Conservation (phyloP, 1,140 invertebrate genomes). For the Pseudomyrmex gracilis region DNA sequence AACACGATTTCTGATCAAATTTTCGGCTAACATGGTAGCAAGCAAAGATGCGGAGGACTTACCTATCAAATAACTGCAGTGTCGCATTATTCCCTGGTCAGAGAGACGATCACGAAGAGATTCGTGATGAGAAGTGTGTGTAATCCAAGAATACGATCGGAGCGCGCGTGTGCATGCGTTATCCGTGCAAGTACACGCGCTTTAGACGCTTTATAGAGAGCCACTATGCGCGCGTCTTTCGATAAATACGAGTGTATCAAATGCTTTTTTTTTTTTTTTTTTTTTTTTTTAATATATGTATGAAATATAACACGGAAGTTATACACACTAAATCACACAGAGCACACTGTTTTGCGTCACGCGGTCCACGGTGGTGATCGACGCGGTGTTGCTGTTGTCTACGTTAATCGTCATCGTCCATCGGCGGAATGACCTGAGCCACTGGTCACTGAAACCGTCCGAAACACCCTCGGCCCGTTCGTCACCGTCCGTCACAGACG, state of each 20-base stretch:
- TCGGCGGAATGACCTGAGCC: slow-evolving; percentile 59
- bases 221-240: too few species aligned
- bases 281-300: not conserved
- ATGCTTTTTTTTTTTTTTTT: too few species aligned
- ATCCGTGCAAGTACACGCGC: slow-evolving; percentile 1
- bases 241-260: too few species aligned
- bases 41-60: slow-evolving; percentile 12
- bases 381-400: slow-evolving; percentile 40
- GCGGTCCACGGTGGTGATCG: slow-evolving; percentile 46
- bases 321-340: slow-evolving; percentile 66
- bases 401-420: slow-evolving; percentile 69
- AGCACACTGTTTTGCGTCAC: slow-evolving; percentile 63
- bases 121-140: slow-evolving; percentile 30
- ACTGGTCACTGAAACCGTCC: slow-evolving; percentile 62
- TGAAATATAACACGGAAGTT: not conserved
- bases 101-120: slow-evolving; percentile 10
- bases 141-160: slow-evolving; percentile 64
- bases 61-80: slow-evolving; percentile 44
- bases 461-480: slow-evolving; percentile 68
- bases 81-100: slow-evolving; percentile 62
- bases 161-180: not conserved
- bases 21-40: not conserved
- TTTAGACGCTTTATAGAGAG: not conserved
- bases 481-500: slow-evolving; percentile 69
- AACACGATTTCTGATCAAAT: not conserved